Evolutionary conservation across 23 tunicate species (phyloP), one percentile per base, ranked within the genome.

Genomic region (Phallusia fumigata): DNA sequence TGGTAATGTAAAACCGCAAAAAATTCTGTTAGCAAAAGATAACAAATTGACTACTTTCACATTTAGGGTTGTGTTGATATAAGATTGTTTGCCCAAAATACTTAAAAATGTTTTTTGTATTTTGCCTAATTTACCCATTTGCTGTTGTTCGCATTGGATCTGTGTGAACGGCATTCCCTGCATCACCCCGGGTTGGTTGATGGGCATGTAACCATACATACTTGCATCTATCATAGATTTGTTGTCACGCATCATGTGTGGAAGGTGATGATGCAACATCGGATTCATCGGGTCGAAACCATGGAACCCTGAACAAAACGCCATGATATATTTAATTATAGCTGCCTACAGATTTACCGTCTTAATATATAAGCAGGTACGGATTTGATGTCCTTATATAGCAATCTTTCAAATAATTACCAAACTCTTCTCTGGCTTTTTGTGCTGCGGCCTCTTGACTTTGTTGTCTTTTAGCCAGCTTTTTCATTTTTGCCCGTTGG

Each of bases 401-500:
- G n/a, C n/a, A n/a, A n/a, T n/a, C n/a, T 58, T 58, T 58, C 5
- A 6, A 13, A 24, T 3, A 3, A 35, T 52, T 79, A 89, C 94
- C 95, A 40, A 85, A 86, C 22, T 76, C 84, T 64, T 91, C 87
- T 35, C 84, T 80, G 12, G 86, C 73, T 36, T 81, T 81, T 51
- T 88, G 52, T 6, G 80, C 80, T n/a, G 78, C 87, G 0, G 84
- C 84, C 73, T 86, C 96, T 53, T 82, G 86, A 65, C 73, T 82
- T 30, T 82, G 90, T 49, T 92, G 88, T 64, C 98, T 69, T 51
- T 93, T 93, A 15, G 84, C 88, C 32, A 88, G 69, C 73, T 93
- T 93, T 73, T 90, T 90, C 86, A 95, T 82, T 64, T 95, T 95
- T 35, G 99, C 99, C 31, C 99, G 83, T 76, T 95, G 99, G 75